Base-by-base conservation (phyloP, 2,888 invertebrate genomes). In the Aphodius sticticus region DNA sequence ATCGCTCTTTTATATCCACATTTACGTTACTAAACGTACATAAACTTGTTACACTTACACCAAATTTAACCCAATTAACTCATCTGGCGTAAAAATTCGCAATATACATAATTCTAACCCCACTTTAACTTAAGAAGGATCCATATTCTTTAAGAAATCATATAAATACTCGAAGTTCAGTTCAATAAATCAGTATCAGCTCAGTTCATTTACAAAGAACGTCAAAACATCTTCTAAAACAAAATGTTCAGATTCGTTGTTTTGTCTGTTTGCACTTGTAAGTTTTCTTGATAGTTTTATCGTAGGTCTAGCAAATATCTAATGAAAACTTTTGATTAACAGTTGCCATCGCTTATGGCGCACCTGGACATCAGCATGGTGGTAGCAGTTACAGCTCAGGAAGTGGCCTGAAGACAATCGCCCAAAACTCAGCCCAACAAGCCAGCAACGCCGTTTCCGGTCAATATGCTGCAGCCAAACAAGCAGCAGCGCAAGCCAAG, bases 401-500 rank as follows among this genome's bases (percentile, higher is more conserved):
- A 81, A 94, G 94, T 80, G 94, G 95, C 0, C 87, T 95, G 36
- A 91, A 94, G 82, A 93, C 92, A 77, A 93, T 94, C 76, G 94
- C 94, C 4, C 92, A 93, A 78, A 94, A 93, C 0, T 95, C 95
- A 0, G 95, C 95, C 0, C 94, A 94, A 85, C 94, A 95, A 86
- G 95, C 95, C 6, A 93, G 93, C 84, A 93, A 93, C 71, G 95
- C 95, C 14, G 91, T 93, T 6, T 91, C 90, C 6, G 95, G 93
- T 85, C 95, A 95, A 86, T 93, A 93, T 76, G 93, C 94, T 0
- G 95, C 95, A 0, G 95, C 93, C 0, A 93, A 94, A 81, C 95
- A 95, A 87, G 95, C 95, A 0, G 95, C 95, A 0, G 95, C 94
- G 85, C 93, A 94, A 5, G 95, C 95, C 0, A 95, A 95, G 89